A percentile compares a stretch with the other conserved stretches of the same genome.
Conservation (phyloP, 2,113 vertebrate species). For the Scortum barcoo region DNA sequence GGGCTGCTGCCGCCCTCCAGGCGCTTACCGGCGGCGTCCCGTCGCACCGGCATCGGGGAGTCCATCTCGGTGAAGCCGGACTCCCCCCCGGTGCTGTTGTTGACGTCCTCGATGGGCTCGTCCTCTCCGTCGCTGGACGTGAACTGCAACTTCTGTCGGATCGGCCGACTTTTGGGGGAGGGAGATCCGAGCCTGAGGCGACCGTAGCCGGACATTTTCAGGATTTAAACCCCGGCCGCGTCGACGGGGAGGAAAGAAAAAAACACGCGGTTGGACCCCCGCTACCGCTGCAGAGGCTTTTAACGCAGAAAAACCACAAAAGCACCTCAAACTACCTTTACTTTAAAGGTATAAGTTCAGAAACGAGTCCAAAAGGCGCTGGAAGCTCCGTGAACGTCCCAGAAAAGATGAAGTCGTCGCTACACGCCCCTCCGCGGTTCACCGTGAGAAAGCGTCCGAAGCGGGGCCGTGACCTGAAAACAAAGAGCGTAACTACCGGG, state of each 20-base stretch:
- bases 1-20: slow-evolving; percentile 79
- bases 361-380: not conserved
- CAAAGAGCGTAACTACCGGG: not conserved
- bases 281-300: not conserved
- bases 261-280: slow-evolving; percentile 39
- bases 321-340: slow-evolving; percentile 21
- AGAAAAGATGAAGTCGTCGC: slow-evolving; percentile 25
- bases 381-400: slow-evolving; percentile 21
- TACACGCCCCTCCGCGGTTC: slow-evolving; percentile 66
- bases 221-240: slow-evolving; percentile 56
- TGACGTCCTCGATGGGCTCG: slow-evolving; percentile 88
- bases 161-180: slow-evolving; percentile 75
- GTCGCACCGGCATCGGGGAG: slow-evolving; percentile 86
- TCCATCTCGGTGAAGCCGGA: slow-evolving; percentile 95
- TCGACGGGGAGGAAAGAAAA: slow-evolving; percentile 42
- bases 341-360: slow-evolving; percentile 6
- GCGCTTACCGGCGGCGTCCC: slow-evolving; percentile 75
- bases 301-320: not conserved
- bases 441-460: not conserved
- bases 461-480: not conserved
- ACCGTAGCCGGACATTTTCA: slow-evolving; percentile 81
- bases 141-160: slow-evolving; percentile 91
- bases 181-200: slow-evolving; percentile 76
- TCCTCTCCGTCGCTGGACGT: slow-evolving; percentile 90
- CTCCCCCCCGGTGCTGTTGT: slow-evolving; percentile 94